Conservation (phyloP, 2,113 vertebrate species). For the Phrynosoma platyrhinos region DNA sequence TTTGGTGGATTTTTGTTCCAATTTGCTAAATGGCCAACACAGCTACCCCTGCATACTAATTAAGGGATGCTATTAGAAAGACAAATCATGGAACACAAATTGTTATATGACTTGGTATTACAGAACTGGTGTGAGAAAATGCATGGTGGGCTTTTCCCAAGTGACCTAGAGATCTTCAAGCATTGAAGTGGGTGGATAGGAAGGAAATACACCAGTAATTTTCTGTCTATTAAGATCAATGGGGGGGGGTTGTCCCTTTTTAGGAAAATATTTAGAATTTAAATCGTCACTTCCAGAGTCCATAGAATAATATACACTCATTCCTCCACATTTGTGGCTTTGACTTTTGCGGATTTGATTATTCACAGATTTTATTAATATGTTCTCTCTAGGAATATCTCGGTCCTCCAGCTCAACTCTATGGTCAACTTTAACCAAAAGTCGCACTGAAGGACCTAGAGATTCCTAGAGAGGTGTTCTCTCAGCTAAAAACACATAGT, state of each 20-base stretch:
- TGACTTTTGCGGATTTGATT: too few relatives aligned
- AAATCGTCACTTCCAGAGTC: not conserved
- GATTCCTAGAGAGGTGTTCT: too few relatives aligned
- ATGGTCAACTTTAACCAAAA: too few relatives aligned
- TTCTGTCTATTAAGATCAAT: not conserved
- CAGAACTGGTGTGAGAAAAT: not conserved
- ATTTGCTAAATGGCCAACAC: constrained; percentile 21
- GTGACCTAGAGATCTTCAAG: not conserved
- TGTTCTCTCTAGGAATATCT: too few relatives aligned
- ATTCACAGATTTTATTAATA: too few relatives aligned
- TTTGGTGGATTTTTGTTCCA: too few relatives aligned
- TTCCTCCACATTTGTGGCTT: too few relatives aligned
- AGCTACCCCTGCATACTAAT: constrained; percentile 48
- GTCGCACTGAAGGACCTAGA: too few relatives aligned
- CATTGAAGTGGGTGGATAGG: not conserved
- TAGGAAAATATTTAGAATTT: not conserved
- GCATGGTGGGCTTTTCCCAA: not conserved
- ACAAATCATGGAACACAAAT: not conserved
- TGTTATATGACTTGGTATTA: constrained; percentile 44
- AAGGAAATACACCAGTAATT: not conserved
- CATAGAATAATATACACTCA: not conserved
- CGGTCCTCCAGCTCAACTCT: too few relatives aligned
- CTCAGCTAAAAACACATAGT: too few relatives aligned
- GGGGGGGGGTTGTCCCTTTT: not conserved
- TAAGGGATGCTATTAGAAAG: constrained; percentile 44